Evolutionary conservation across 92 coral and sea anemone genomes (phyloP).

Genomic region (Zoanthus solanderi): DNA sequence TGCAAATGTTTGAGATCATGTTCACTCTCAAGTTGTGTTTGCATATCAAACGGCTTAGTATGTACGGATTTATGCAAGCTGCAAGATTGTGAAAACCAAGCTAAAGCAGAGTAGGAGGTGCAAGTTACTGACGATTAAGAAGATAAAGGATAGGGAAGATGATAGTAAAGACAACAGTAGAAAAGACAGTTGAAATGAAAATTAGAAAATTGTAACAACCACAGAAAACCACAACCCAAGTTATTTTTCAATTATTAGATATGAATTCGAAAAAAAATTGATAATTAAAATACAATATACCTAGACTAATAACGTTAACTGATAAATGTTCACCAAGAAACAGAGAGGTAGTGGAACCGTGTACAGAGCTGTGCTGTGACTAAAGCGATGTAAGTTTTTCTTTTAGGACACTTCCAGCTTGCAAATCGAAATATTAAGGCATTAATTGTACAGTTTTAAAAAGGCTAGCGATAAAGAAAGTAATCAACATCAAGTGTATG

Average conservation of each 20-base stretch:
- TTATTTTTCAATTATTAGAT: not conserved
- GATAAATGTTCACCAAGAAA: conserved; percentile 4
- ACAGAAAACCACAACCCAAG: conserved; percentile 4
- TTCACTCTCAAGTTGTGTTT: not conserved
- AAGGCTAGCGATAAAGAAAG: not conserved
- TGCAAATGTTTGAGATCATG: conserved; percentile 5
- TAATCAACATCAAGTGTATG: not conserved
- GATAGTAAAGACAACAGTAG: not conserved
- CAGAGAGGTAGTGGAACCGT: not conserved
- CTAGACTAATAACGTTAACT: conserved; percentile 4
- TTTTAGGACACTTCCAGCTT: conserved; percentile 2
- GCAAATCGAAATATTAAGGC: not conserved
- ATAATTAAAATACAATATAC: not conserved
- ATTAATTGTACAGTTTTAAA: not conserved
- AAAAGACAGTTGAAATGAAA: not conserved
- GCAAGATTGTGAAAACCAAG: conserved; percentile 6
- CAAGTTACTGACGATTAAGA: not conserved
- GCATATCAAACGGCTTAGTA: not conserved
- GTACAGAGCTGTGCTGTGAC: not conserved
- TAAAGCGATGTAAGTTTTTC: not conserved
- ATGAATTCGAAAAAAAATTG: not conserved
- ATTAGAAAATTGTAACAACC: conserved; percentile 4
- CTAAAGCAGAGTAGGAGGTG: not conserved
- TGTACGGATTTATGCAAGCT: conserved; percentile 7
- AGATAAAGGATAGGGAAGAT: no score